Percentiles rank a stretch among this genome's conserved stretches.
phyloP scores from a whole-genome alignment of 2,888 invertebrate genomes.

The Crioceris asparagi region DNA sequence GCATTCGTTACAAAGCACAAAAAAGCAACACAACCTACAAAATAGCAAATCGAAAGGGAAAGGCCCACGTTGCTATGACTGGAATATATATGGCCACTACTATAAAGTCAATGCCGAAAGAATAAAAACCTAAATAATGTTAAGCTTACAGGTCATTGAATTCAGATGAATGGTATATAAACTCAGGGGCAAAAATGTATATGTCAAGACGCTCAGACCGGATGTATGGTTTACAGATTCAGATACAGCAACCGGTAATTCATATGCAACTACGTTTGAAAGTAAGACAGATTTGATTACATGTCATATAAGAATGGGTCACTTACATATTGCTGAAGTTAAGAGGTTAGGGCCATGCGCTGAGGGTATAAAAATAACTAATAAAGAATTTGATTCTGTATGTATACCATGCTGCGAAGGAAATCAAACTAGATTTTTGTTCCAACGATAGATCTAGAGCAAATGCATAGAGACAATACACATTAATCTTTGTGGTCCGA shows the following conservation, averaged over 20 bases:
- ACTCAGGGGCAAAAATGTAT: neutral
- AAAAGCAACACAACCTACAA: neutral
- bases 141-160: neutral
- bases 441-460: neutral
- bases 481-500: neutral
- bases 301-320: neutral
- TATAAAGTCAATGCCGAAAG: no score
- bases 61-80: no score
- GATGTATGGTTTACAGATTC: neutral
- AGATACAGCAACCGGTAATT: neutral
- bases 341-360: neutral
- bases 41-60: no score
- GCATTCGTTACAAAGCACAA: neutral
- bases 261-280: neutral
- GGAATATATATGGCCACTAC: no score
- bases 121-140: neutral
- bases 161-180: neutral
- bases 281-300: neutral
- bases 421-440: neutral
- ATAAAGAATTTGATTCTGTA: neutral
- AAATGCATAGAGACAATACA: neutral
- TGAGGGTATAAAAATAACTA: neutral
- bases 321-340: neutral
- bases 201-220: neutral
- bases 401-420: no score